Percentiles rank a stretch among this genome's conserved stretches.
Conservation (phyloP, 2,888 invertebrate species). For the Drosophila flavopinicola region DNA sequence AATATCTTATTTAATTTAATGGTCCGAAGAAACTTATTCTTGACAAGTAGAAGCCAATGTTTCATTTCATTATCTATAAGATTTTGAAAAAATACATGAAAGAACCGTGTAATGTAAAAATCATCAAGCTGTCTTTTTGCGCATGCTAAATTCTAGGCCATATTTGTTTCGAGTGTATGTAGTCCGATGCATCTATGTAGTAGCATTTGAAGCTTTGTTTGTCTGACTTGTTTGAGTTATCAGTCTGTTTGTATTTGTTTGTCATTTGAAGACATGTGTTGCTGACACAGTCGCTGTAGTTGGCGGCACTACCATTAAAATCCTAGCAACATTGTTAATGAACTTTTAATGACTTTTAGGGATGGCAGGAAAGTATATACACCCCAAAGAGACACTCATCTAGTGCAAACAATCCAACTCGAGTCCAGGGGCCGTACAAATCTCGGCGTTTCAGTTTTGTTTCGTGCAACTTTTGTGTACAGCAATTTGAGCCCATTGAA, state of each 20-base stretch:
- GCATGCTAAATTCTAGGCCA: no score
- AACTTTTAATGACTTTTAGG: conserved; percentile 81
- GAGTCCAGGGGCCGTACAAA: conserved; percentile 36
- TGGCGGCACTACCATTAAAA: conserved; percentile 64
- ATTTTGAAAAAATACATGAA: no score
- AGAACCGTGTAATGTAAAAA: no score
- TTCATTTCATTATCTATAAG: no score
- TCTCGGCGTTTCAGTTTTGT: conserved; percentile 48
- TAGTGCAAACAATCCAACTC: conserved; percentile 48
- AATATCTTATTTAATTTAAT: no score
- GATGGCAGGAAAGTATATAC: conserved; percentile 35
- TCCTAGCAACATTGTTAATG: conserved; percentile 80
- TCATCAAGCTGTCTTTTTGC: no score
- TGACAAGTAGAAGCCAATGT: no score
- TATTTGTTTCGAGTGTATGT: neutral
- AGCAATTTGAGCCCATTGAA: conserved; percentile 51
- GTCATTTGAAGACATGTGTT: conserved; percentile 67
- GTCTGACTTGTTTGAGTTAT: conserved; percentile 45
- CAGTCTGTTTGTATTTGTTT: conserved; percentile 43
- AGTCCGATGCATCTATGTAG: neutral
- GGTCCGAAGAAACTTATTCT: no score
- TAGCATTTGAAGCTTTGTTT: neutral
- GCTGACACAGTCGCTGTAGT: conserved; percentile 46
- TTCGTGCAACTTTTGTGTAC: conserved; percentile 41
- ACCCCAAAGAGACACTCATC: conserved; percentile 14